Percentiles rank a stretch among this genome's conserved stretches.
Conservation (phyloP, 2,888 invertebrate genomes). For the Andrena bicolor region DNA sequence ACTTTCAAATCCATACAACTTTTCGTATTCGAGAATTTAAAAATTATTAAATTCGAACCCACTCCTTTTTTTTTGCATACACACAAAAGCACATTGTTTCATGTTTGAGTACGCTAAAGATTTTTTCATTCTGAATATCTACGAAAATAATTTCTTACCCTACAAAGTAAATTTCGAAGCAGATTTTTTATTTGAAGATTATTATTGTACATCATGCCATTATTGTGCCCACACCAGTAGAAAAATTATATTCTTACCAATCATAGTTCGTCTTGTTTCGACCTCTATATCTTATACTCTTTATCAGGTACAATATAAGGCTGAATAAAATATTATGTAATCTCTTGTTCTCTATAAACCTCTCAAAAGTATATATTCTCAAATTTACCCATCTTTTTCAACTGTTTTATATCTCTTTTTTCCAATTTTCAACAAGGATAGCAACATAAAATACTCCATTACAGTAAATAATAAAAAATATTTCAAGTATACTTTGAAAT, state of each 20-base stretch:
- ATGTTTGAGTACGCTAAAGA: constrained; percentile 10
- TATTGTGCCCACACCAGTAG: constrained; percentile 63
- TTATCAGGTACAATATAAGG: constrained; percentile 76
- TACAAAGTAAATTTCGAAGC: constrained; percentile 62
- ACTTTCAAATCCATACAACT: too few species aligned
- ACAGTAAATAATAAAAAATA: constrained; percentile 26
- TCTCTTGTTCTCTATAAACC: constrained; percentile 54
- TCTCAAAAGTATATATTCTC: constrained; percentile 23
- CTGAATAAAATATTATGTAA: constrained; percentile 68
- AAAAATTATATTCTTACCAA: constrained; percentile 62
- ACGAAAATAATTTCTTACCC: constrained; percentile 51
- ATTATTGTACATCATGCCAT: constrained; percentile 63
- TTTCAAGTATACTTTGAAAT: constrained; percentile 14
- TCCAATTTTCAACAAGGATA: constrained; percentile 16
- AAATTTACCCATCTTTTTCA: constrained; percentile 5
- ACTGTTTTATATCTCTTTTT: background rate
- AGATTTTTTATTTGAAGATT: constrained; percentile 66
- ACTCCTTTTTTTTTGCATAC: too few species aligned
- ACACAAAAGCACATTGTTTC: background rate
- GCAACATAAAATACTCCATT: constrained; percentile 6
- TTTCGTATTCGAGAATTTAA: too few species aligned
- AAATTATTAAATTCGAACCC: too few species aligned
- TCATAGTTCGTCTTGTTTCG: constrained; percentile 53
- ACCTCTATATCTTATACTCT: constrained; percentile 52
- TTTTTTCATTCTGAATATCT: constrained; percentile 28